Conservation (phyloP, 2,797 vertebrate genomes). For the Premnoplex brunnescens region DNA sequence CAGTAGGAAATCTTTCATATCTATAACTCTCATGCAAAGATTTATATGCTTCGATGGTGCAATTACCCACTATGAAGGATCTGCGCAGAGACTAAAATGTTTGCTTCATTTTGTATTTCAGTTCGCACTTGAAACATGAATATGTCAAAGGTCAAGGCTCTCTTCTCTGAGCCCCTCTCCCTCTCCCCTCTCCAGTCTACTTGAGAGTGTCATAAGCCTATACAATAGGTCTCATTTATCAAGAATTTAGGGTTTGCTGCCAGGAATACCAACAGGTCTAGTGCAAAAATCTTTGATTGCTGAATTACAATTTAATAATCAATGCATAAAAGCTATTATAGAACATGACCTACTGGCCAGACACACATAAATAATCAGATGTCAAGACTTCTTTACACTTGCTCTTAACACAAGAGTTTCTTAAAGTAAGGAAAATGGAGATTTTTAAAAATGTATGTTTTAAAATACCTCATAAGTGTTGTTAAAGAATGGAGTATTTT, state of each 20-base stretch:
- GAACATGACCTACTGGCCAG: slow-evolving; percentile 17
- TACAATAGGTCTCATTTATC: slow-evolving; percentile 1
- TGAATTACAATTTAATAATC: slow-evolving; percentile 55
- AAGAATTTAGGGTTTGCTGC: slow-evolving; percentile 24
- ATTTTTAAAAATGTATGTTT: not conserved
- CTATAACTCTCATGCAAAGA: not conserved
- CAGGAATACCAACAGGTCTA: not conserved
- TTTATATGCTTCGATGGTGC: not conserved
- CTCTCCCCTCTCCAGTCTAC: not conserved
- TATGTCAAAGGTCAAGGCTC: not conserved
- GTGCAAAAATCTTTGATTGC: slow-evolving; percentile 19
- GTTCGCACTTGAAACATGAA: not conserved
- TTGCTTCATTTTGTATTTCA: not conserved
- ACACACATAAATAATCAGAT: slow-evolving; percentile 37
- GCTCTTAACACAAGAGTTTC: not conserved
- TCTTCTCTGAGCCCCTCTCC: not conserved
- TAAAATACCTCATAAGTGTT: not conserved
- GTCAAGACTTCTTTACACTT: slow-evolving; percentile 25
- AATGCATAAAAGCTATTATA: slow-evolving; percentile 40
- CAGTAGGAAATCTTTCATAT: not conserved
- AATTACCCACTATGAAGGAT: not conserved
- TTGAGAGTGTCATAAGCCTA: not conserved
- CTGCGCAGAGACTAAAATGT: not conserved
- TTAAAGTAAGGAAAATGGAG: not conserved
- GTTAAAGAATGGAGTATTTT: not conserved